A percentile compares a stretch with the other conserved stretches of the same genome.
These are phyloP conservation scores for Mycalesis mineus DNA, from an alignment of 2,888 invertebrate genomes.

Conservation along the genomic window DNA sequence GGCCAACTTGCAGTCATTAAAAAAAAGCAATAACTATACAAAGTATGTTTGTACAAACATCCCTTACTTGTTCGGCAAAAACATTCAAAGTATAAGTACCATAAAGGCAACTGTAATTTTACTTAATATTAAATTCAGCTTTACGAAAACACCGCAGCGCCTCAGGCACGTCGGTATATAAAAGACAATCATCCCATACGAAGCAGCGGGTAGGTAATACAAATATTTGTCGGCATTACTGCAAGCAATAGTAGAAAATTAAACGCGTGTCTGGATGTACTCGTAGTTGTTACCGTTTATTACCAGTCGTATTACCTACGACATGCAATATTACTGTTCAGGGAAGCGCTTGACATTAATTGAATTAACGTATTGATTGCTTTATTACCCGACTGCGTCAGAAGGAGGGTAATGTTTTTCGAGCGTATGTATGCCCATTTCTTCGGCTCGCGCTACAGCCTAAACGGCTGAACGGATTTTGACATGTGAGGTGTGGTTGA, in stretches of 20 bases:
- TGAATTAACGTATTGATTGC: neutral
- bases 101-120: neutral
- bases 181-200: slow-evolving; percentile 3
- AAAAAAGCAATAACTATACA: too few relatives aligned
- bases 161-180: slow-evolving; percentile 7
- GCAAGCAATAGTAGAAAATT: slow-evolving; percentile 10
- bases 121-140: slow-evolving; percentile 1
- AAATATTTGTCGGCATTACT: slow-evolving; percentile 8
- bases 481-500: too few relatives aligned
- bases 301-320: neutral
- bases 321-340: neutral
- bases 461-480: too few relatives aligned
- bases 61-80: neutral
- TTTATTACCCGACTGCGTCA: too few relatives aligned
- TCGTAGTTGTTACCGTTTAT: slow-evolving; percentile 1
- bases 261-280: slow-evolving; percentile 4
- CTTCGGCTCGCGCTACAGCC: too few relatives aligned
- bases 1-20: too few relatives aligned
- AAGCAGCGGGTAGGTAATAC: slow-evolving; percentile 1
- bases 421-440: too few relatives aligned
- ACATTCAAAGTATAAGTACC: neutral
- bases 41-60: too few relatives aligned
- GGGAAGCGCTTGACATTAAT: neutral
- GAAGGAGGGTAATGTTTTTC: too few relatives aligned
- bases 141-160: neutral